These are phyloP conservation scores for Amorpha juglandis DNA, from an alignment of 2,888 invertebrate genomes.

Conservation along the genomic window DNA sequence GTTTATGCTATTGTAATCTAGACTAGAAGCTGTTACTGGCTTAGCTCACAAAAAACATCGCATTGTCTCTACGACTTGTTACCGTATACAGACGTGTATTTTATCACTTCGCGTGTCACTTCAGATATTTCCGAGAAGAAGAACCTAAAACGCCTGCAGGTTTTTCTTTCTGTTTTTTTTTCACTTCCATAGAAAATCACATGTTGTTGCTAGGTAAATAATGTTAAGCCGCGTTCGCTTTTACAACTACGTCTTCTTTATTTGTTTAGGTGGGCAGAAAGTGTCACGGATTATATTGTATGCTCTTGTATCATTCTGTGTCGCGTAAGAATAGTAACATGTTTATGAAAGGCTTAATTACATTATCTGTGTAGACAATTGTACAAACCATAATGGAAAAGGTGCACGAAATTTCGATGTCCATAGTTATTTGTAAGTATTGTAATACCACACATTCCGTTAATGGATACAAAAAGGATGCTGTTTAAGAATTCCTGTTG, in stretches of 20 bases:
- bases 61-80: constrained; percentile 74
- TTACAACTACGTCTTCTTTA: constrained; percentile 13
- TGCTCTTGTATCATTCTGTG: not conserved
- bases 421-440: constrained; percentile 31
- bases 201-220: constrained; percentile 47
- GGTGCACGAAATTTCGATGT: constrained; percentile 46
- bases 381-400: constrained; percentile 33
- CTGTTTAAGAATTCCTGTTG: constrained; percentile 73
- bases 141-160: constrained; percentile 43
- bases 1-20: constrained; percentile 81
- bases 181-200: constrained; percentile 34
- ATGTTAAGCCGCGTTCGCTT: constrained; percentile 26
- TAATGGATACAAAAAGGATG: constrained; percentile 61
- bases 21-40: constrained; percentile 69
- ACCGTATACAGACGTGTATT: constrained; percentile 59
- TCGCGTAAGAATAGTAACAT: not conserved
- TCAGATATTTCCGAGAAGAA: constrained; percentile 65
- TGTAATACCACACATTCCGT: constrained; percentile 51
- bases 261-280: constrained; percentile 15
- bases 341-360: constrained; percentile 6
- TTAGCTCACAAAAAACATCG: constrained; percentile 67
- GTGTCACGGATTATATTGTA: constrained; percentile 15
- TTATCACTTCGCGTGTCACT: constrained; percentile 69
- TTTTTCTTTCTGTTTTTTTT: constrained; percentile 35
- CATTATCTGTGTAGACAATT: constrained; percentile 31